Base-by-base conservation (phyloP, 2,888 invertebrate genomes). In the Dasysyrphus tricinctus region DNA sequence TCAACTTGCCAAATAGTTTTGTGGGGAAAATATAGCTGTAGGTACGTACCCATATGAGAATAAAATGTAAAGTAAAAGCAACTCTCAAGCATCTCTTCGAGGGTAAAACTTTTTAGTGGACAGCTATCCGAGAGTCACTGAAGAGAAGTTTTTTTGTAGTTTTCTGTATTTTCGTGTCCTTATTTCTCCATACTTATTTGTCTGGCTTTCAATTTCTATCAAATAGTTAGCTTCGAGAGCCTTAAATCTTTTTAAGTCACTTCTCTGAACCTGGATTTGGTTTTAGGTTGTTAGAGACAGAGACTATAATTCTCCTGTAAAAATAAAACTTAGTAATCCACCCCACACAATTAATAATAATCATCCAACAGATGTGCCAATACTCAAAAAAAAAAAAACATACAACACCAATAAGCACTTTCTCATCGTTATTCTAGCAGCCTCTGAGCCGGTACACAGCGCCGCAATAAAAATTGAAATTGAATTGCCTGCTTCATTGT, bases 321-420 rank as follows among this genome's bases (percentile, higher is more conserved):
- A 56, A 32, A n/a, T 16, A 32, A n/a, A 7, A 14, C 7, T 2
- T 9, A n/a, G 11, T 19, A 19, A 24, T 39, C 5, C 24, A 61
- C 14, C 24, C 3, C 24, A 24, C 42, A 42, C 42, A 24, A 61
- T 75, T 74, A 39, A 51, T 54, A 63, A 56, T 37, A 69, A 69
- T 51, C 49, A 32, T 54, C 12, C 69, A 70, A 69, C 77, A 70
- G 37, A 59, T 61, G 49, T 42, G 24, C 39, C 32, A 16, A n/a
- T 59, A 57, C 39, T 61, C 39, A 16, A 24, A n/a, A 56, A 54
- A 3, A 49, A 49, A n/a, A 61, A n/a, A 3, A 47, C n/a, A 42
- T 72, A 63, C 65, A 42, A 67, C 74, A 67, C 56, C 74, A 19
- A 67, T 74, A 75, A 75, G 44, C 75, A 69, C 75, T 69, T 80